phyloP scores from a whole-genome alignment of 1,140 invertebrate species.

The Daktulosphaira vitifoliae region DNA sequence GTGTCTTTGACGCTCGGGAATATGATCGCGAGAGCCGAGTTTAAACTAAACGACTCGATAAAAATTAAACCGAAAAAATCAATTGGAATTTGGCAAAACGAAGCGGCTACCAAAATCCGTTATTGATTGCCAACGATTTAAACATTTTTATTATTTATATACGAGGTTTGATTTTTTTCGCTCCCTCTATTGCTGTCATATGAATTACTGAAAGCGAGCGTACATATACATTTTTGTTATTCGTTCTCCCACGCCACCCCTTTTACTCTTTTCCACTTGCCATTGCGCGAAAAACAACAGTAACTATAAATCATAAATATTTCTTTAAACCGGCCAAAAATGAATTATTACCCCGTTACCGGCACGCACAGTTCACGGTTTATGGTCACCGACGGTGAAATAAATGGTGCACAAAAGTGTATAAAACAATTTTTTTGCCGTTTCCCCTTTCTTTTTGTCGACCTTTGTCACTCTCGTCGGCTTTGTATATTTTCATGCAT shows the following conservation, averaged over 20 bases:
- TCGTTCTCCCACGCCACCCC: no score
- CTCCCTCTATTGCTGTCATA: not conserved
- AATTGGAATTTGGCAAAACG: not conserved
- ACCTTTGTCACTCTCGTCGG: no score
- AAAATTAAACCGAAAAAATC: no score
- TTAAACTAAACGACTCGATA: no score
- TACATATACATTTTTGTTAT: not conserved
- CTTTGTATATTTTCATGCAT: no score
- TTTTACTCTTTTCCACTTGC: no score
- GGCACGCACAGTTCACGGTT: slow-evolving; percentile 20
- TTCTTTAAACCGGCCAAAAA: slow-evolving; percentile 16
- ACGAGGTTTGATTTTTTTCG: not conserved
- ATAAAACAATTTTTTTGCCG: slow-evolving; percentile 6
- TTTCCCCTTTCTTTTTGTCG: not conserved
- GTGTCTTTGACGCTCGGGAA: no score
- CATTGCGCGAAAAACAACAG: no score
- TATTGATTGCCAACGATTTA: not conserved
- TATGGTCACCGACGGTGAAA: slow-evolving; percentile 24
- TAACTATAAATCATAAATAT: slow-evolving; percentile 26
- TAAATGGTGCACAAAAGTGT: slow-evolving; percentile 26
- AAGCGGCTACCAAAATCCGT: not conserved
- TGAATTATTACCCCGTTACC: slow-evolving; percentile 23
- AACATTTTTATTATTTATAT: not conserved
- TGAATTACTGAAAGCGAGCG: not conserved
- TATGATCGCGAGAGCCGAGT: no score